Conservation (phyloP, 2,888 invertebrate genomes). For the Drosophila nr. perissopoda region DNA sequence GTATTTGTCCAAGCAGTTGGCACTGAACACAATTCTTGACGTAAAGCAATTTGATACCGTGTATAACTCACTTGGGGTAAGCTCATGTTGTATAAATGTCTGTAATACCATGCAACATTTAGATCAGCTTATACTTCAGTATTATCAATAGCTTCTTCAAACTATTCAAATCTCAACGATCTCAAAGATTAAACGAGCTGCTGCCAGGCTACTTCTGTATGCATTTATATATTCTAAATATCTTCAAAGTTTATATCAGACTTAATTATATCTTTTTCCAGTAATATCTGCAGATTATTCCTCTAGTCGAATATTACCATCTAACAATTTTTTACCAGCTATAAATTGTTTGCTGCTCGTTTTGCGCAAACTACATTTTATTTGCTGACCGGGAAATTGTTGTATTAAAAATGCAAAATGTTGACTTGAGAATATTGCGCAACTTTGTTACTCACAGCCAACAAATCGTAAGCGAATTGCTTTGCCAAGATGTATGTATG, state of each 20-base stretch:
- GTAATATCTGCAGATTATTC: neutral
- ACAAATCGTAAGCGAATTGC: neutral
- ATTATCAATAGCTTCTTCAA: neutral
- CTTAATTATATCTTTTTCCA: neutral
- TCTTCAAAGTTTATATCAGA: neutral
- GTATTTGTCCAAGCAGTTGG: constrained; percentile 44
- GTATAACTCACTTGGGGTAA: neutral
- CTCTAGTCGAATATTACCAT: neutral
- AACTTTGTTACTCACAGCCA: constrained; percentile 9
- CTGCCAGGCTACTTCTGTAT: neutral
- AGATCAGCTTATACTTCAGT: neutral
- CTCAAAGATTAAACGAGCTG: neutral
- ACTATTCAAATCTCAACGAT: neutral
- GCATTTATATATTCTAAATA: neutral
- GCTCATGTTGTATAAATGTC: neutral
- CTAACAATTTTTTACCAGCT: neutral
- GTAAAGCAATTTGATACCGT: constrained; percentile 36
- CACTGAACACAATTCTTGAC: constrained; percentile 17
- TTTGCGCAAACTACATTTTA: constrained; percentile 35
- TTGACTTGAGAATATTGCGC: constrained; percentile 31
- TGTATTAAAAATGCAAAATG: constrained; percentile 63
- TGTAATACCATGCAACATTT: neutral
- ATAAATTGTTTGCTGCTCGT: constrained; percentile 33
- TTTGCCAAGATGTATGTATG: neutral
- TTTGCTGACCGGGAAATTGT: constrained; percentile 49